phyloP scores from a whole-genome alignment of 2,113 vertebrate species.

The Phainopepla nitens region DNA sequence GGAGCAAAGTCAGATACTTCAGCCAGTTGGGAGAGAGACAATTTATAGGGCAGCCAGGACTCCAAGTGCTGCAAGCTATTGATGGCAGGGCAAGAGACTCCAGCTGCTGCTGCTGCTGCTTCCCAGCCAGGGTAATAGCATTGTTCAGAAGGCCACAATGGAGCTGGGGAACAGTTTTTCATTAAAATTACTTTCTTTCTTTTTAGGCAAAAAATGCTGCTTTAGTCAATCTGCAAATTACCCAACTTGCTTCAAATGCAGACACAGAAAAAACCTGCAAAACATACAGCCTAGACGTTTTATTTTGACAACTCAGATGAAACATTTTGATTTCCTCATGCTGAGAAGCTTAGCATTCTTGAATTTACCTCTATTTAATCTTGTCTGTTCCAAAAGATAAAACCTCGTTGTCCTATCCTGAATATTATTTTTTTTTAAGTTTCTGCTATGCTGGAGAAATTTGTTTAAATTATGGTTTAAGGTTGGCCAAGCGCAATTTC shows the following conservation, averaged over 20 bases:
- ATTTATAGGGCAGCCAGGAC: not conserved
- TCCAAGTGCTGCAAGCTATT: not conserved
- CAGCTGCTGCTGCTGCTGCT: constrained; percentile 44
- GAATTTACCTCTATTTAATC: constrained; percentile 2
- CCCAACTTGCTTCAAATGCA: constrained; percentile 10
- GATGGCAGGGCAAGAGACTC: not conserved
- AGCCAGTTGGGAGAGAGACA: not conserved
- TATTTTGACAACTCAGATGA: constrained; percentile 48
- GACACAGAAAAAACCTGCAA: constrained; percentile 6
- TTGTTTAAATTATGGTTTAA: not conserved
- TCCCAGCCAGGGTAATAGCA: not conserved
- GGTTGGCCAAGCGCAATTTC: not conserved
- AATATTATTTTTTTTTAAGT: not conserved
- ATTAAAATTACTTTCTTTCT: not conserved
- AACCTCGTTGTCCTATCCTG: not conserved
- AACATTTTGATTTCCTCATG: constrained; percentile 45
- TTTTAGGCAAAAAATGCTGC: not conserved
- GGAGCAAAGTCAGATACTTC: not conserved
- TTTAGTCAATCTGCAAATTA: constrained; percentile 26
- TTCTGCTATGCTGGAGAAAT: not conserved
- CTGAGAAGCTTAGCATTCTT: not conserved
- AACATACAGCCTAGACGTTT: not conserved
- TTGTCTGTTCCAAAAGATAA: not conserved
- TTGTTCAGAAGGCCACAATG: constrained; percentile 3
- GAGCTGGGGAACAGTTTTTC: not conserved